Percentiles rank a stretch among this genome's conserved stretches.
These are phyloP conservation scores for Drosophila varians DNA, from an alignment of 1,140 invertebrate species.

Conservation along the genomic window DNA sequence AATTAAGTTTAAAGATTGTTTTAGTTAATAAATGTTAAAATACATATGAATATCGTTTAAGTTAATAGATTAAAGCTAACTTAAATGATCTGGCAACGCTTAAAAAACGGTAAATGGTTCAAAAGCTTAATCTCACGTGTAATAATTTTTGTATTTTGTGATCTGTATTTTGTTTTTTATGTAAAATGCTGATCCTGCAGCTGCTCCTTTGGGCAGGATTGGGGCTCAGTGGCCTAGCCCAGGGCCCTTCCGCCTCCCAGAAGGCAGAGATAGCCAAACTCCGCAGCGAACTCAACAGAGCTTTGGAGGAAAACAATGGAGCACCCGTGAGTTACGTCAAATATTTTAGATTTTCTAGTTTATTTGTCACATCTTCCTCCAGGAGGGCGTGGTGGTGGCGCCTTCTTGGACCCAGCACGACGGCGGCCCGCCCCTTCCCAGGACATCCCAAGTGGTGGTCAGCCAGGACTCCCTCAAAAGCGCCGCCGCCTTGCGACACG, in stretches of 20 bases:
- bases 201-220: conserved; percentile 14
- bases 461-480: conserved; percentile 25
- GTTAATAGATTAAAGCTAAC: neutral
- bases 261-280: conserved; percentile 62
- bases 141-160: neutral
- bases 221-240: neutral
- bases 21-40: neutral
- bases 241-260: neutral
- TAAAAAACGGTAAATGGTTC: conserved; percentile 19
- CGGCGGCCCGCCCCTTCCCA: neutral
- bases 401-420: conserved; percentile 55
- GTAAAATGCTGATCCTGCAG: conserved; percentile 2
- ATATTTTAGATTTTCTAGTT: neutral
- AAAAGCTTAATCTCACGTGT: conserved; percentile 18
- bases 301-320: conserved; percentile 43
- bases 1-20: too few relatives aligned
- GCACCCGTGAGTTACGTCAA: conserved; percentile 5
- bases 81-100: conserved; percentile 4
- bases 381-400: conserved; percentile 64
- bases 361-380: neutral
- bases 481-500: conserved; percentile 43
- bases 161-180: neutral
- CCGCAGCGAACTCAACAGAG: conserved; percentile 51
- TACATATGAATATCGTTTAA: neutral
- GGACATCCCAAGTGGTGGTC: conserved; percentile 47